These are phyloP conservation scores for Cephus cinctus DNA, from an alignment of 1,140 invertebrate genomes.

Conservation along the genomic window DNA sequence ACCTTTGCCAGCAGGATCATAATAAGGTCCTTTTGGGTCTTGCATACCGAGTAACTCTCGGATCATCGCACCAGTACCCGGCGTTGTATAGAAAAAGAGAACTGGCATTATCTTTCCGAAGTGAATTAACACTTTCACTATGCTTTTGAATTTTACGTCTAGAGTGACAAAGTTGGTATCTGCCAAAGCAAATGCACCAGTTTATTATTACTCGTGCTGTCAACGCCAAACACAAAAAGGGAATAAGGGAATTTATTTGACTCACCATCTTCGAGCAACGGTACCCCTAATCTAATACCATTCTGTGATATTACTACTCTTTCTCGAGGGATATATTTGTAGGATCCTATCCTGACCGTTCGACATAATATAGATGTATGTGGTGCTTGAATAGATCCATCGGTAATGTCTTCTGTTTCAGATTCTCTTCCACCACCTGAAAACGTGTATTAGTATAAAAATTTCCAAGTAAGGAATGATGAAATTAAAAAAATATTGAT, in stretches of 20 bases:
- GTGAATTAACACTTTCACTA: slow-evolving; percentile 72
- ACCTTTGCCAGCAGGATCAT: slow-evolving; percentile 67
- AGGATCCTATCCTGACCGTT: slow-evolving; percentile 77
- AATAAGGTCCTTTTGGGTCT: slow-evolving; percentile 54
- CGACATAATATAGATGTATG: slow-evolving; percentile 63
- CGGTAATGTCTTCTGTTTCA: slow-evolving; percentile 21
- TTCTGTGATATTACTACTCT: slow-evolving; percentile 65
- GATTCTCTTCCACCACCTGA: slow-evolving; percentile 52
- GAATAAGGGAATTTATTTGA: slow-evolving; percentile 21
- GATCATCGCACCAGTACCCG: slow-evolving; percentile 64
- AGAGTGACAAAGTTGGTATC: slow-evolving; percentile 56
- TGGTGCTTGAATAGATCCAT: slow-evolving; percentile 20
- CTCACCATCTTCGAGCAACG: slow-evolving; percentile 62
- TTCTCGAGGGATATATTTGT: slow-evolving; percentile 70
- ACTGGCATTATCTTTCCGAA: slow-evolving; percentile 72
- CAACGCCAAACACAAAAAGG: slow-evolving; percentile 1
- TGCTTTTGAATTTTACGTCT: slow-evolving; percentile 63
- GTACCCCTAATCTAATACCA: slow-evolving; percentile 68
- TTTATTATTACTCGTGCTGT: slow-evolving; percentile 1
- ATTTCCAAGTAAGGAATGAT: not conserved
- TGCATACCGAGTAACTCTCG: slow-evolving; percentile 65
- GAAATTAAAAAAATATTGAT: not conserved
- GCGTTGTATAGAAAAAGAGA: slow-evolving; percentile 74
- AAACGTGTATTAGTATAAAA: slow-evolving; percentile 11
- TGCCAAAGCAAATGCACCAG: slow-evolving; percentile 29